Percentiles rank a stretch among this genome's conserved stretches.
These are phyloP conservation scores for Ditylenchus weischeri DNA, from an alignment of 2,888 invertebrate genomes.

Conservation along the genomic window DNA sequence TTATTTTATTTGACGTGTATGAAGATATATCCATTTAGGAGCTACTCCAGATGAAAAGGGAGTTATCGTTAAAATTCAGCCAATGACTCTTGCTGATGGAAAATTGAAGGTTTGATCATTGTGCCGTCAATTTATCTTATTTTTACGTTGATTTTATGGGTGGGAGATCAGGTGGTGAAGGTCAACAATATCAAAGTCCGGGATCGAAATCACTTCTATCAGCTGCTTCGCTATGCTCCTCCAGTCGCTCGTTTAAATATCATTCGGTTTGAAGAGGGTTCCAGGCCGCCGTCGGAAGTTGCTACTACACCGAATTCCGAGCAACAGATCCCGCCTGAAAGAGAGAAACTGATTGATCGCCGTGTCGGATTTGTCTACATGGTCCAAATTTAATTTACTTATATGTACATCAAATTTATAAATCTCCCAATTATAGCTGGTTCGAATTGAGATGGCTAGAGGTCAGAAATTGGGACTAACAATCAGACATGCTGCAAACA, in stretches of 20 bases:
- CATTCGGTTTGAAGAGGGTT: constrained; percentile 30
- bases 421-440: constrained; percentile 20
- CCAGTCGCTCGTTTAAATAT: constrained; percentile 38
- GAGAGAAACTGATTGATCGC: constrained; percentile 46
- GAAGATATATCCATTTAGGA: constrained; percentile 30
- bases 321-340: constrained; percentile 50
- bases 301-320: constrained; percentile 40
- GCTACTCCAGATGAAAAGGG: constrained; percentile 44
- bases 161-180: constrained; percentile 47
- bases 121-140: no score
- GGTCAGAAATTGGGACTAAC: constrained; percentile 52
- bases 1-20: no score
- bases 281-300: constrained; percentile 22
- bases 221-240: constrained; percentile 44
- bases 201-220: constrained; percentile 46
- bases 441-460: constrained; percentile 35
- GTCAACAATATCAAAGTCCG: constrained; percentile 38
- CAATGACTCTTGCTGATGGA: constrained; percentile 48
- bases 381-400: constrained; percentile 13
- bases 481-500: constrained; percentile 51
- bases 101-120: constrained; percentile 39
- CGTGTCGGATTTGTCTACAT: constrained; percentile 45
- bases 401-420: no score
- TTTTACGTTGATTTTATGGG: no score
- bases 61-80: constrained; percentile 47